Evolutionary conservation across 2,797 vertebrate species (phyloP).

Genomic region (Mus caroli): DNA sequence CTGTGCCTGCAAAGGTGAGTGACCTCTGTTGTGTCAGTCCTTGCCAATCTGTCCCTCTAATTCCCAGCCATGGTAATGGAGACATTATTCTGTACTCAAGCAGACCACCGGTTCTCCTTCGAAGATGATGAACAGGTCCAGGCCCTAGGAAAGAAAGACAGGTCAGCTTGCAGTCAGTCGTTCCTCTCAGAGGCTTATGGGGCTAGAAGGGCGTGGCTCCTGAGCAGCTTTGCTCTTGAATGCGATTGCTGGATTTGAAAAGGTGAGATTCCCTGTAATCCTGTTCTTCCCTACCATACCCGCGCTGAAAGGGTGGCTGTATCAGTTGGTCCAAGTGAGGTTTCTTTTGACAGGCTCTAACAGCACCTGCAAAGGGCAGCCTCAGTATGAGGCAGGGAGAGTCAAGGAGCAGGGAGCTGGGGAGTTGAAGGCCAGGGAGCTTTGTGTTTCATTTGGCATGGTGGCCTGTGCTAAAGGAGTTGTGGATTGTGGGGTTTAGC

Average conservation of each 20-base stretch:
- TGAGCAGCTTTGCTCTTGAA: neutral
- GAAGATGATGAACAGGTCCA: constrained; percentile 29
- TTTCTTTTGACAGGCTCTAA: constrained; percentile 50
- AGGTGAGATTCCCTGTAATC: neutral
- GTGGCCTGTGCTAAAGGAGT: constrained; percentile 28
- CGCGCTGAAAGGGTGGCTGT: neutral
- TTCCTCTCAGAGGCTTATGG: constrained; percentile 20
- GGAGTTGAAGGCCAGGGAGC: constrained; percentile 33
- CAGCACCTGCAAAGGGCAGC: neutral
- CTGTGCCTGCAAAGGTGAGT: constrained; percentile 65
- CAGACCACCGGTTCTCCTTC: constrained; percentile 63
- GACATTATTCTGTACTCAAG: constrained; percentile 75
- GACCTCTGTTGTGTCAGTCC: constrained; percentile 71
- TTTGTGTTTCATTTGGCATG: neutral
- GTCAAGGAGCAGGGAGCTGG: constrained; percentile 18
- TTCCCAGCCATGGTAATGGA: constrained; percentile 71
- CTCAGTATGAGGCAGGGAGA: neutral
- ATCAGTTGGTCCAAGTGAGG: constrained; percentile 34
- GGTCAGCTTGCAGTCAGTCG: constrained; percentile 51
- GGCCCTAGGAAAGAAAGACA: constrained; percentile 61
- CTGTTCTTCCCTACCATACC: neutral
- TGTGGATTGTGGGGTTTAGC: constrained; percentile 71
- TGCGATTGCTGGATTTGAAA: neutral
- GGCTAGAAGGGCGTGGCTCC: neutral
- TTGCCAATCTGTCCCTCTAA: constrained; percentile 79